Evolutionary conservation across 2,113 vertebrate genomes (phyloP).

Genomic region (Meriones unguiculatus): DNA sequence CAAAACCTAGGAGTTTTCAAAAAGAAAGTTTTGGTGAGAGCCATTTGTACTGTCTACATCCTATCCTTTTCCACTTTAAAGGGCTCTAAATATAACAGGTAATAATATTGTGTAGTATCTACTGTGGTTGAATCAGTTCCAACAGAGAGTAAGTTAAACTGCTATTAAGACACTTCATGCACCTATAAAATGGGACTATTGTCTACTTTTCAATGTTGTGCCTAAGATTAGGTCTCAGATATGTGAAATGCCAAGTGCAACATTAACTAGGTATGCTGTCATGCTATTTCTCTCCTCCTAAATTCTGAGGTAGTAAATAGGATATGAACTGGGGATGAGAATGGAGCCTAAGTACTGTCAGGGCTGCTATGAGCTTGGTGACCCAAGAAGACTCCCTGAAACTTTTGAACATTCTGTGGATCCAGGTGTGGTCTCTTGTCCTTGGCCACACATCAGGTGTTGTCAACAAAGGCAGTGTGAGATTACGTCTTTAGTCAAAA

Average conservation of each 20-base stretch:
- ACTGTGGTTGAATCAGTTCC: background rate
- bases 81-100: background rate
- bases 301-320: background rate
- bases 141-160: background rate
- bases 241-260: background rate
- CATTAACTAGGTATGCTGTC: background rate
- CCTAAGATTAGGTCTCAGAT: background rate
- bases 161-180: background rate
- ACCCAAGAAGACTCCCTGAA: background rate
- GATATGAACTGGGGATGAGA: background rate
- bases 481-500: slow-evolving; percentile 14
- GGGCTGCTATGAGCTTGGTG: background rate
- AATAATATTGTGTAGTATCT: background rate
- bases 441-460: background rate
- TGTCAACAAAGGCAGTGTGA: background rate
- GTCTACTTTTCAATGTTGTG: background rate
- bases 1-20: slow-evolving; percentile 40
- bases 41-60: slow-evolving; percentile 29
- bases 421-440: background rate
- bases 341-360: background rate
- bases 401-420: background rate
- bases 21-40: slow-evolving; percentile 1
- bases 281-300: background rate
- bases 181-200: background rate
- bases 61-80: background rate